Evolutionary conservation across 2,797 vertebrate genomes (phyloP), one percentile per base, ranked within the genome.

Genomic region (Enteromius viviparus): DNA sequence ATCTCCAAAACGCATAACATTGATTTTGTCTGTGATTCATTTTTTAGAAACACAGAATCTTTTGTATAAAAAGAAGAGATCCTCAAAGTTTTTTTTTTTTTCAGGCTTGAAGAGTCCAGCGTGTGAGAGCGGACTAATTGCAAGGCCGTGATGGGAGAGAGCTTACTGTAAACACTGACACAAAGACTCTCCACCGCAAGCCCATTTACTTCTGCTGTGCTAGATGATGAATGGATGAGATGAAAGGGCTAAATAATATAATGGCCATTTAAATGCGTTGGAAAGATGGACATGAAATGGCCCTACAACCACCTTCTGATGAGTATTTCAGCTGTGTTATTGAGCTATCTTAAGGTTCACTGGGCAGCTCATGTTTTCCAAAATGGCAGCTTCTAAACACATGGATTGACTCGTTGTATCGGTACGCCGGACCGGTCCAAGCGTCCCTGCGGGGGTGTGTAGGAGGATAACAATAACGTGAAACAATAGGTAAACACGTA

Each of bases 101-200:
- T 55, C 70, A 1, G 34, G 29, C 75, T 68, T 89, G 86, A 87
- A 89, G 81, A 32, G 45, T 29, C 0, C 1, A 64, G 9, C 7
- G 6, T n/a, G 37, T 26, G 19, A 80, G 77, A 75, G 78, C 53
- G 65, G 75, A 77, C 37, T 77, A 55, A 78, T 40, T 81, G 68
- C 23, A 83, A 37, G 66, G 62, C 75, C 37, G 70, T 76, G 40
- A 64, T 45, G 19, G 45, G 26, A 8, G 76, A 80, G 66, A 81
- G 85, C 79, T 91, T 80, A 87, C 78, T 85, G 80, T 66, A 87
- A 82, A 89, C 53, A 69, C 65, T 72, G 70, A 69, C 70, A 89
- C 89, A 91, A 90, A 86, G 82, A 84, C 66, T 82, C 78, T 72
- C 64, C 82, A 32, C 34, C 14, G 19, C 65, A 85, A 77, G 78